Conservation (phyloP, 2,888 invertebrate genomes). For the Lasioglossum marginatum region DNA sequence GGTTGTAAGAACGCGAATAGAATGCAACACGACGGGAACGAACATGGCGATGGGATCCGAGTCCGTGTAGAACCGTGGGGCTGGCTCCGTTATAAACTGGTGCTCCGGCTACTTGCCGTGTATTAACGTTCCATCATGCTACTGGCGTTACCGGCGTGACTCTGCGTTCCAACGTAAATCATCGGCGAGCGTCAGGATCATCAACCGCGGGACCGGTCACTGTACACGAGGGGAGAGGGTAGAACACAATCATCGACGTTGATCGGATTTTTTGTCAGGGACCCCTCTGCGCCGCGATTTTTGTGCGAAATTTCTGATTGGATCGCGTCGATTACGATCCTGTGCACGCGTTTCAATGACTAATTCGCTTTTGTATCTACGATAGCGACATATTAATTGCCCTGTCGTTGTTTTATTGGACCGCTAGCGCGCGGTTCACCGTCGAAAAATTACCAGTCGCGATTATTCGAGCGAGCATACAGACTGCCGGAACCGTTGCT, state of each 20-base stretch:
- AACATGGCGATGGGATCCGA: conserved; percentile 2
- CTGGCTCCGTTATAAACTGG: conserved; percentile 58
- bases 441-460: conserved; percentile 22
- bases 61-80: conserved; percentile 49
- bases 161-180: conserved; percentile 66
- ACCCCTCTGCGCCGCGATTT: conserved; percentile 46
- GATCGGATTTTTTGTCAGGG: conserved; percentile 65
- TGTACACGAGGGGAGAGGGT: conserved; percentile 15
- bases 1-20: conserved; percentile 14
- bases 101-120: conserved; percentile 60
- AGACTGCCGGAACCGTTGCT: conserved; percentile 12
- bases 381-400: conserved; percentile 48
- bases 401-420: conserved; percentile 33
- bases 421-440: not conserved
- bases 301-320: conserved; percentile 61
- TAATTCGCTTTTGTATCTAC: conserved; percentile 23
- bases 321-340: conserved; percentile 50
- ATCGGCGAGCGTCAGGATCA: conserved; percentile 61
- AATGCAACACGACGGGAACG: not conserved
- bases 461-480: conserved; percentile 24
- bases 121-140: conserved; percentile 69
- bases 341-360: conserved; percentile 44
- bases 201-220: conserved; percentile 52
- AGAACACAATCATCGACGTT: conserved; percentile 63
- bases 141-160: conserved; percentile 69